Percentiles rank a stretch among this genome's conserved stretches.
Conservation (phyloP, 30 jellyfish, hydroid and myxozoan genomes). For the Haliclystus octoradiatus region DNA sequence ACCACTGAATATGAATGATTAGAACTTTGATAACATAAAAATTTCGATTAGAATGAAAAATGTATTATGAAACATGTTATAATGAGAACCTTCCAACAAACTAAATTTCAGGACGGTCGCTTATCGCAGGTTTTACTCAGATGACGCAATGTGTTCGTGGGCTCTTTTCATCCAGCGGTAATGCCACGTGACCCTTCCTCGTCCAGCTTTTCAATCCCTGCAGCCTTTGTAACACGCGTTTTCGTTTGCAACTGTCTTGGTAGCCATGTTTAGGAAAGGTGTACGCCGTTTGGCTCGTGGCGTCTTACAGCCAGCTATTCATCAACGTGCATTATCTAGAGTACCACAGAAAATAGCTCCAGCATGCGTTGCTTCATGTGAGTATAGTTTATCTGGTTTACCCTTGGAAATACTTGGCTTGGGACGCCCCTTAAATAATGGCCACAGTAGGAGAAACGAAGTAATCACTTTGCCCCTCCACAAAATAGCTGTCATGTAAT, state of each 20-base stretch:
- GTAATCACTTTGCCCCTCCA: constrained; percentile 17
- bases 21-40: no score
- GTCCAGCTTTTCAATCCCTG: background rate
- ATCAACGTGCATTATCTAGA: constrained; percentile 62
- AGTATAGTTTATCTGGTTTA: constrained; percentile 8
- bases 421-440: background rate
- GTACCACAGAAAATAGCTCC: constrained; percentile 74
- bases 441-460: constrained; percentile 2
- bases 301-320: constrained; percentile 74
- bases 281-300: constrained; percentile 72
- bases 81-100: no score
- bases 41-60: no score
- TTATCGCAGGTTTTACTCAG: no score
- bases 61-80: no score
- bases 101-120: no score
- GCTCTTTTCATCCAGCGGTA: background rate
- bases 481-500: no score
- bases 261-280: constrained; percentile 92
- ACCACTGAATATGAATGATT: no score
- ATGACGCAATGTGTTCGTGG: no score
- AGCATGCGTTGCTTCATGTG: constrained; percentile 68
- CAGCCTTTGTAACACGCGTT: constrained; percentile 2
- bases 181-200: background rate
- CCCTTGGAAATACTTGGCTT: background rate
- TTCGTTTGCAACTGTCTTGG: background rate